Percentiles rank a stretch among this genome's conserved stretches.
Evolutionary conservation across 2,888 invertebrate genomes (phyloP).

Genomic region (Acronicta leporina): DNA sequence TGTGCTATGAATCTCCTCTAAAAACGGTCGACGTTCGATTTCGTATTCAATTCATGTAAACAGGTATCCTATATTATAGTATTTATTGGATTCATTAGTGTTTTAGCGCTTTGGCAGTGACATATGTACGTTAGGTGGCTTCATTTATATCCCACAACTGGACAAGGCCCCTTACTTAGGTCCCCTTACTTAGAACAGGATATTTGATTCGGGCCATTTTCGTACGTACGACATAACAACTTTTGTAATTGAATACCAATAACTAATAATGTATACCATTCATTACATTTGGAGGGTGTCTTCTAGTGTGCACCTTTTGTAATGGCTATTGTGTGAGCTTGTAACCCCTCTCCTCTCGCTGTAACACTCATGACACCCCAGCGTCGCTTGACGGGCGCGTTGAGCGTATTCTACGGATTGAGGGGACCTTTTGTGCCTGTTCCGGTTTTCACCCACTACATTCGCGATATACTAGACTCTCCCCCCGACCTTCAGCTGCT

Average conservation of each 20-base stretch:
- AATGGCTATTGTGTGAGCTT: background rate
- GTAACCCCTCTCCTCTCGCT: background rate
- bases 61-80: background rate
- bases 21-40: background rate
- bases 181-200: too few relatives aligned
- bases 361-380: background rate
- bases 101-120: too few relatives aligned
- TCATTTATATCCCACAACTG: too few relatives aligned
- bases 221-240: background rate
- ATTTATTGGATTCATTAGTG: too few relatives aligned
- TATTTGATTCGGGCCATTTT: too few relatives aligned
- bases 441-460: background rate
- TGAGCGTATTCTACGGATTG: conserved; percentile 11
- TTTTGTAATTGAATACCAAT: too few relatives aligned
- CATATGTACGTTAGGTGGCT: too few relatives aligned
- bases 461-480: background rate
- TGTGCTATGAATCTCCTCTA: too few relatives aligned
- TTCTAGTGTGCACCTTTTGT: conserved; percentile 12
- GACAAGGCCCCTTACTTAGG: too few relatives aligned
- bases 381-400: conserved; percentile 12
- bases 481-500: background rate
- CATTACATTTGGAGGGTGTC: too few relatives aligned
- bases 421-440: background rate
- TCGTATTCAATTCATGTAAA: background rate
- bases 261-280: too few relatives aligned